Conservation (phyloP, 2,797 vertebrate genomes). For the Kryptopterus vitreolus region DNA sequence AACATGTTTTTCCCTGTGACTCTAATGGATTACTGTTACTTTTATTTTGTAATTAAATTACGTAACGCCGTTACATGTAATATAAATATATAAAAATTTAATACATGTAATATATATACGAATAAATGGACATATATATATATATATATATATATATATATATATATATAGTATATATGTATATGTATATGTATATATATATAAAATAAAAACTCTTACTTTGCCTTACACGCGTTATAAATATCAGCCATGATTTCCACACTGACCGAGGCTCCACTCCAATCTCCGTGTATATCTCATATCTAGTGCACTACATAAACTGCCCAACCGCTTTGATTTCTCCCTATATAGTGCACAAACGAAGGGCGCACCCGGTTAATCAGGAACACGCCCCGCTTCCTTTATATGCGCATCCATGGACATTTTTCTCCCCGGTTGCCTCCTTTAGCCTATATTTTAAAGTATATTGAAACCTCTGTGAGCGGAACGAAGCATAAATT, state of each 20-base stretch:
- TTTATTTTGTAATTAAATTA: too few species aligned
- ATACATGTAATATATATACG: too few species aligned
- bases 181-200: too few species aligned
- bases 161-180: neutral
- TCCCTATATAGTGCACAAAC: conserved; percentile 1
- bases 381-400: neutral
- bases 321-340: neutral
- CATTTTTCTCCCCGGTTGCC: neutral
- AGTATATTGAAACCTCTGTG: neutral
- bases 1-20: too few species aligned
- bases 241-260: neutral
- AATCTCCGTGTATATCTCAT: neutral
- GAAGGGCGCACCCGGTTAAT: neutral
- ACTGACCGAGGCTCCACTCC: neutral
- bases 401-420: neutral
- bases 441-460: neutral
- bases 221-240: neutral
- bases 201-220: neutral
- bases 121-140: too few species aligned
- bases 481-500: neutral
- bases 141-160: too few species aligned
- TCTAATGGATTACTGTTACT: too few species aligned
- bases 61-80: too few species aligned
- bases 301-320: neutral
- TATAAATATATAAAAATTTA: too few species aligned